Evolutionary conservation across 2,888 invertebrate species (phyloP), one percentile per base, ranked within the genome.

Genomic region (Lamellibrachia satsuma): DNA sequence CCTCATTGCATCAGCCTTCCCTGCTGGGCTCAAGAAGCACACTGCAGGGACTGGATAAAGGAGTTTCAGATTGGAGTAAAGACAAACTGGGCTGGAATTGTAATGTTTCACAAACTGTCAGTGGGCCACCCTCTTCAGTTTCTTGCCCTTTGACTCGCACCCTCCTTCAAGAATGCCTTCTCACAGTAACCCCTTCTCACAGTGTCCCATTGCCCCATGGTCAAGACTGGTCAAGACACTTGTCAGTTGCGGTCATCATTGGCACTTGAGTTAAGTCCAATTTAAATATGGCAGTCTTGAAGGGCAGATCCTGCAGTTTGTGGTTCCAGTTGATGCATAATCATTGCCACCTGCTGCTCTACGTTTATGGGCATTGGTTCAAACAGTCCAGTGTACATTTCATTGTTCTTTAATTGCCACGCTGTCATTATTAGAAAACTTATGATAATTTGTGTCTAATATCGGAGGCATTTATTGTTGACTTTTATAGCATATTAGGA

Each of bases 41-140:
- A 75, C 39, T 22, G 75, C 75, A 75, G 75, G 75, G 15, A 75
- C n/a, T 75, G 3, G 22, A 75, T 22, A 75, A 22, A 75, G 2
- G 75, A n/a, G 22, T 75, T n/a, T 75, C 15, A 75, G 75, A 75
- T 75, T 75, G 75, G 75, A 9, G 55, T 75, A n/a, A 75, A 75
- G 75, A 75, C 75, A 75, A n/a, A 75, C 22, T 3, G 75, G 15
- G 75, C n/a, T 75, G 75, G 15, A 22, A n/a, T 75, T 75, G 75
- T n/a, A 75, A 75, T 75, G 75, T 75, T 75, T 22, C 75, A 75
- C 75, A 75, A 75, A 75, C 75, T 75, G 75, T 75, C 75, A 75
- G n/a, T 75, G 75, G 15, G 75, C 22, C 22, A 6, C 15, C 75
- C 75, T 22, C 75, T 75, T 75, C 75, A 75, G 75, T 6, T 22